Evolutionary conservation across 2,888 invertebrate genomes (phyloP), one percentile per base, ranked within the genome.

Genomic region (Arrhopalites spinosus): DNA sequence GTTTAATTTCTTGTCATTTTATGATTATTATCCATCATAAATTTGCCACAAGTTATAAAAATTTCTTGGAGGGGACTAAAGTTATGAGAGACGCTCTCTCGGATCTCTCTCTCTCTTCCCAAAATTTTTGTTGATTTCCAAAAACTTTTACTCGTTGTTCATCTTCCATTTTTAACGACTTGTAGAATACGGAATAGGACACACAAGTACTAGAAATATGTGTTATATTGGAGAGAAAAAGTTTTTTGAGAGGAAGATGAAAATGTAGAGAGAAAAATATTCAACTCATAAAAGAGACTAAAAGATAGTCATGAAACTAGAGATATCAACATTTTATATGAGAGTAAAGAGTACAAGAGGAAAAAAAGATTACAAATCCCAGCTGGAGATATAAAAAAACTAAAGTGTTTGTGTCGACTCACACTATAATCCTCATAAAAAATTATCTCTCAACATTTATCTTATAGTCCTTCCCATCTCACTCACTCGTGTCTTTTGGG

Each of bases 351-450:
- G 20, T 25, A 13, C 27, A 59, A 27, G 0, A 25, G 59, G 59
- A 27, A 59, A n/a, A n/a, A n/a, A 59, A 59, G 23, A 59, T 59
- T 59, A 25, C 13, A 59, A 27, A 59, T 59, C 25, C 59, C 59
- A 59, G 59, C 59, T 59, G 59, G 59, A 59, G 59, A 59, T 25
- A 59, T 59, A 59, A 59, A n/a, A n/a, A 59, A 59, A 5, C 23
- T 3, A 59, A 59, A 3, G 27, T 20, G 25, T 25, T 23, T 15
- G 50, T n/a, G n/a, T 53, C 8, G n/a, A 53, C 5, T 53, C 53
- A 53, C 53, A 53, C 20, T n/a, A 47, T 1, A 56, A 20, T 56
- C n/a, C n/a, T 20, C 53, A 56, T 56, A 56, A 56, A 56, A 56
- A 7, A n/a, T 47, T 47, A 17, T n/a, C n/a, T 53, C 23, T 53